phyloP scores from a whole-genome alignment of 2,113 vertebrate species.

The Xenus cinereus region DNA sequence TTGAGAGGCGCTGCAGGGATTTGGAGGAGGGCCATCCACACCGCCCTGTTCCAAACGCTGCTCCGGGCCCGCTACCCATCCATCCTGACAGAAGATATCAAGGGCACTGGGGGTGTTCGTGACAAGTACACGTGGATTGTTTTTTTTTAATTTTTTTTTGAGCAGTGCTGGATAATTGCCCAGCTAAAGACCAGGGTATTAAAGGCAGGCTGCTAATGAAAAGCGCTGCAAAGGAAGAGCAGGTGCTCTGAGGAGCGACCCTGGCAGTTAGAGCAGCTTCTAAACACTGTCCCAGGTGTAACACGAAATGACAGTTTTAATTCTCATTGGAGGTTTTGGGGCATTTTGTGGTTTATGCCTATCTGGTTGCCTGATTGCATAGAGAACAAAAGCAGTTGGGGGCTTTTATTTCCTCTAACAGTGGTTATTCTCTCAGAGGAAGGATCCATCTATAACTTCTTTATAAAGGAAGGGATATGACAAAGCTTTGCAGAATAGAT shows the following conservation, averaged over 20 bases:
- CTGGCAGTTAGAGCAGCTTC: not conserved
- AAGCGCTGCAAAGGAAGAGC: not conserved
- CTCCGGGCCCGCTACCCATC: rapidly evolving
- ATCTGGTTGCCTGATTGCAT: not conserved
- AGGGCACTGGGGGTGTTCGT: not conserved
- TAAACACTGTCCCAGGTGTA: not conserved
- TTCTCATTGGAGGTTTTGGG: not conserved
- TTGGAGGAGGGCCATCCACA: not conserved
- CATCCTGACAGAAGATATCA: not conserved
- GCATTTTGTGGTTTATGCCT: not conserved
- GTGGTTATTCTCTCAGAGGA: not conserved
- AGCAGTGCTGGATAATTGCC: not conserved
- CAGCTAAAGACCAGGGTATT: not conserved
- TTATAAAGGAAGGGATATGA: not conserved
- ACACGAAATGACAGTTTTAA: not conserved
- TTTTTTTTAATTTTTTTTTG: not conserved
- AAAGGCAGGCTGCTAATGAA: not conserved
- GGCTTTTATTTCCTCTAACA: not conserved
- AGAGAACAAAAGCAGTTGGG: not conserved
- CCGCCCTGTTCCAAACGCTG: not conserved
- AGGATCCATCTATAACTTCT: not conserved
- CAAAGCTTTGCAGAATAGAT: not conserved
- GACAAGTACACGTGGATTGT: not conserved
- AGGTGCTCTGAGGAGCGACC: not conserved
- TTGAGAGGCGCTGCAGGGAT: not conserved